Evolutionary conservation across 2,888 invertebrate species (phyloP), one percentile per base, ranked within the genome.

Genomic region (Merodon equestris): DNA sequence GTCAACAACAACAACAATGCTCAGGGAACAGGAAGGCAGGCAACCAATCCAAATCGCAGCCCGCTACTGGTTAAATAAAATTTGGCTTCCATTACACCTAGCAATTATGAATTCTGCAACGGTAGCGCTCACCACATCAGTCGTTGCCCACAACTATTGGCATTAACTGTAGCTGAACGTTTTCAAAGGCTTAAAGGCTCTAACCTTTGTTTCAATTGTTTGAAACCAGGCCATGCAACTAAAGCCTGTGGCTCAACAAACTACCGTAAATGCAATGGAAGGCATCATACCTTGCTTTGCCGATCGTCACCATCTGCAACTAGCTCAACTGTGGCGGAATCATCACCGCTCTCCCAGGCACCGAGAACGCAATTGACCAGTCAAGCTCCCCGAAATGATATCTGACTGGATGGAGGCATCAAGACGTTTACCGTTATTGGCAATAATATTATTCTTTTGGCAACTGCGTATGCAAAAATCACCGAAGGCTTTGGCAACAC

Each of bases 381-480:
- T 34, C 45, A 67, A 9, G 53, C 54, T 0, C 47, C 74, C 54
- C 48, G 51, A 36, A 73, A 72, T 61, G 19, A 61, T 10, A 13
- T 12, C 13, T 64, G 45, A 64, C 58, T 68, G 18, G 3, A 58
- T 51, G 61, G 54, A 45, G 17, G 42, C 34, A 18, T 34, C 1
- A 40, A 50, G 19, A 68, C 63, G 15, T 68, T 74, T 56, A 38
- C 56, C 38, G 45, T n/a, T n/a, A n/a, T n/a, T 15, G 60, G 60
- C 38, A 34, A 60, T 38, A 18, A 10, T 9, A 40, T 67, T 2
- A 18, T 66, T 44, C 60, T 67, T 58, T 70, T 64, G 58, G 64
- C 63, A 51, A 64, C 45, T 0, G 70, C 63, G 12, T 63, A 60
- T 61, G 76, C 42, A n/a, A 9, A 14, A 64, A 71, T 38, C 68